Conservation (phyloP, 2,888 invertebrate genomes). For the Dinocampus coccinellae region DNA sequence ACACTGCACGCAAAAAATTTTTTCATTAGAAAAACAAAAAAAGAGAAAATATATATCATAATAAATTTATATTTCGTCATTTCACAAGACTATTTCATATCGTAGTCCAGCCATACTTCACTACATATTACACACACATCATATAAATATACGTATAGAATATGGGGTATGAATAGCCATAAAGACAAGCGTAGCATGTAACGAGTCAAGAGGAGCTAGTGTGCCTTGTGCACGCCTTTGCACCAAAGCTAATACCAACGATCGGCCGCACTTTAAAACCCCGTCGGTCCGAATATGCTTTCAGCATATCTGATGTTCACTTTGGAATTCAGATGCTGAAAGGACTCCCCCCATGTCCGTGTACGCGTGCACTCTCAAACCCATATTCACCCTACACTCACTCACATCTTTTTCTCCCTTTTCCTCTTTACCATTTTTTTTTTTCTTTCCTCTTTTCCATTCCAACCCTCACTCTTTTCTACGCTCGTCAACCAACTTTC, state of each 20-base stretch:
- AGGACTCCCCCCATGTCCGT: conserved; percentile 20
- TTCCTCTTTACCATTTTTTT: neutral
- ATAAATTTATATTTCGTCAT: neutral
- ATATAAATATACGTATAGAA: neutral
- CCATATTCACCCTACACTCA: neutral
- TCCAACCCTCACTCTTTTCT: neutral
- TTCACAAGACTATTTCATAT: neutral
- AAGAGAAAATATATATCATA: too few relatives aligned
- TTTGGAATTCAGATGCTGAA: conserved; percentile 41
- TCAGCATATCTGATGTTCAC: conserved; percentile 49
- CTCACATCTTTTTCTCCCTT: neutral
- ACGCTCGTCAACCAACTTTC: neutral
- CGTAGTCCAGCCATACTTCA: neutral
- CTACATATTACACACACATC: neutral
- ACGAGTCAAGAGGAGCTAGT: conserved; percentile 43
- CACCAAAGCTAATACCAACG: conserved; percentile 36
- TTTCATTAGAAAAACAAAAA: too few relatives aligned
- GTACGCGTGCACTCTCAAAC: conserved; percentile 16
- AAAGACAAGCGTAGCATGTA: conserved; percentile 45
- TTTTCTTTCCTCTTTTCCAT: neutral
- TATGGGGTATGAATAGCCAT: conserved; percentile 15
- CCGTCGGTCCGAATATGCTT: conserved; percentile 49
- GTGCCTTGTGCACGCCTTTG: conserved; percentile 36
- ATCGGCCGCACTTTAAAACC: conserved; percentile 49
- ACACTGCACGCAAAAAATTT: too few relatives aligned